Evolutionary conservation across 2,797 vertebrate genomes (phyloP).

Genomic region (Pseudocheirus occidentalis): DNA sequence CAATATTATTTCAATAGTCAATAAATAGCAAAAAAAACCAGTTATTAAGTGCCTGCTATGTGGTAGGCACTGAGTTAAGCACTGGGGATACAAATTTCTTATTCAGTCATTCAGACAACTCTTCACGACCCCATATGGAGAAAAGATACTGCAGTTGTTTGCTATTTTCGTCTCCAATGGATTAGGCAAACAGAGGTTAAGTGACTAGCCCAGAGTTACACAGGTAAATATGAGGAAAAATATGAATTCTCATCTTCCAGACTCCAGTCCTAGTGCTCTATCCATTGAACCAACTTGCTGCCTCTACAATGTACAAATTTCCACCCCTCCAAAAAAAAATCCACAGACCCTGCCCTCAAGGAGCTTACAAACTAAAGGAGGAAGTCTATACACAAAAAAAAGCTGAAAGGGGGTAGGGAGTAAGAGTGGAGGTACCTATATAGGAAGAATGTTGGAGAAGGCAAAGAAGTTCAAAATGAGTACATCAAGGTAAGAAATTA

Average conservation of each 20-base stretch:
- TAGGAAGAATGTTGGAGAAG: background rate
- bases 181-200: background rate
- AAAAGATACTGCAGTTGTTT: background rate
- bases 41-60: background rate
- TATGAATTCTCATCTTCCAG: background rate
- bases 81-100: background rate
- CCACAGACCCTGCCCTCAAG: background rate
- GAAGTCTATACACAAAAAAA: background rate
- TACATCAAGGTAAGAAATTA: background rate
- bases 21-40: background rate
- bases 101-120: background rate
- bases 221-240: background rate
- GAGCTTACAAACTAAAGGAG: background rate
- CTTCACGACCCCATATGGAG: background rate
- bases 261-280: background rate
- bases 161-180: background rate
- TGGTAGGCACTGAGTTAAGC: background rate
- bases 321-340: background rate
- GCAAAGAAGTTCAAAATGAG: background rate
- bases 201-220: background rate
- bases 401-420: background rate
- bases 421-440: background rate
- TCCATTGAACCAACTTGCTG: background rate
- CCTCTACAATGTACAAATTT: background rate
- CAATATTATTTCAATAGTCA: background rate